Conservation (phyloP, 2,113 vertebrate species). For the Piaya cayana region DNA sequence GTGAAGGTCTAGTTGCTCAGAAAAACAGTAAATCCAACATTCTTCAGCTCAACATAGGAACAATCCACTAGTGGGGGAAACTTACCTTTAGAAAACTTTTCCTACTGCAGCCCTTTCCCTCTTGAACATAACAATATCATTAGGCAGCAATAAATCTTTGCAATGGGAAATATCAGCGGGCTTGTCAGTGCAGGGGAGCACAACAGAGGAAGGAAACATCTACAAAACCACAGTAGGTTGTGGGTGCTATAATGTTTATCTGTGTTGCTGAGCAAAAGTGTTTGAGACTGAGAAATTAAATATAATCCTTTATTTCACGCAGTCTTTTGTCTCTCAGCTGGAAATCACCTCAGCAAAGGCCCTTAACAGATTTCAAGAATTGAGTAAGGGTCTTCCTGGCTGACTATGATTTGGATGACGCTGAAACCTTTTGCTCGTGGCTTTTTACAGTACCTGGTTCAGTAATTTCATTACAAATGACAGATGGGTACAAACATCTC, state of each 20-base stretch:
- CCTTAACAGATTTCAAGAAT: background rate
- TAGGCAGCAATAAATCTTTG: background rate
- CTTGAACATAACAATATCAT: background rate
- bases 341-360: accelerated
- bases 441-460: background rate
- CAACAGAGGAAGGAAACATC: background rate
- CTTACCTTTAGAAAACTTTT: background rate
- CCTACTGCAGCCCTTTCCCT: background rate
- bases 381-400: background rate
- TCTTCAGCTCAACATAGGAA: background rate
- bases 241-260: background rate
- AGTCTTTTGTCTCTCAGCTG: background rate
- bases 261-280: accelerated
- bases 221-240: background rate
- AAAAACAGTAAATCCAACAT: background rate
- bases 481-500: background rate
- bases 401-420: accelerated
- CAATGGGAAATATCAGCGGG: background rate
- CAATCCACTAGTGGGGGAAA: background rate
- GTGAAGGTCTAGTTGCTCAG: background rate
- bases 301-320: background rate
- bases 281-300: background rate
- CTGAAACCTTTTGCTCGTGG: background rate
- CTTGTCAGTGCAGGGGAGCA: background rate
- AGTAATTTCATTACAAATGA: background rate